Percentiles rank a stretch among this genome's conserved stretches.
phyloP scores from a whole-genome alignment of 2,888 invertebrate species.

The Smittia aterrima region DNA sequence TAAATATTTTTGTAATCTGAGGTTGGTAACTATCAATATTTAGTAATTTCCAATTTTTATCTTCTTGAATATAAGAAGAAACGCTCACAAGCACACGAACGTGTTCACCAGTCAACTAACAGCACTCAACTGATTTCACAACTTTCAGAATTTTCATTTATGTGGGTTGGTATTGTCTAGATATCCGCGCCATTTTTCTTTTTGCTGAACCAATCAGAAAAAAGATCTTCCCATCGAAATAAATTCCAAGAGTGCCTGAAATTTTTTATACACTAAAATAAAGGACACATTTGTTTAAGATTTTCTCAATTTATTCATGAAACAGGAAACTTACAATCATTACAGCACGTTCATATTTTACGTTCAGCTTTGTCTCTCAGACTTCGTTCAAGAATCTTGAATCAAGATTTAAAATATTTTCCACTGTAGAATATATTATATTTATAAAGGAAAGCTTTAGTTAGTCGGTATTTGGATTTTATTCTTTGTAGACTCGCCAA shows the following conservation, averaged over 20 bases:
- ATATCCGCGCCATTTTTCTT: background rate
- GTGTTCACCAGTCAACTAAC: background rate
- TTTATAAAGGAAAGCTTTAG: background rate
- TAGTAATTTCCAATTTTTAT: too few species aligned
- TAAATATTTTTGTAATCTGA: background rate
- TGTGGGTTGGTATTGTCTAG: background rate
- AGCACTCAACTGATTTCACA: background rate
- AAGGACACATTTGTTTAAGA: background rate
- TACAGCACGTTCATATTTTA: conserved; percentile 11
- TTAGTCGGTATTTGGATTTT: background rate
- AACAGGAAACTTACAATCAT: conserved; percentile 7
- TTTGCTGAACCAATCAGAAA: background rate
- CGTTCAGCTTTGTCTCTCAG: background rate
- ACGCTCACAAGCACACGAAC: too few species aligned
- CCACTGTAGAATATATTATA: too few species aligned
- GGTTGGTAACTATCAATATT: background rate
- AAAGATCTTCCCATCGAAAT: too few species aligned
- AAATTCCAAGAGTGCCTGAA: background rate
- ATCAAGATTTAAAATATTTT: background rate
- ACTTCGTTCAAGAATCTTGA: background rate
- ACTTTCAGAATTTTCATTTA: background rate
- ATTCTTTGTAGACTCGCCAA: background rate
- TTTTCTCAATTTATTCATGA: conserved; percentile 11
- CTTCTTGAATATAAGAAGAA: too few species aligned
- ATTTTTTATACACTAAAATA: background rate